Evolutionary conservation across 1,140 invertebrate species (phyloP).

Genomic region (Leptoteleia sp.): DNA sequence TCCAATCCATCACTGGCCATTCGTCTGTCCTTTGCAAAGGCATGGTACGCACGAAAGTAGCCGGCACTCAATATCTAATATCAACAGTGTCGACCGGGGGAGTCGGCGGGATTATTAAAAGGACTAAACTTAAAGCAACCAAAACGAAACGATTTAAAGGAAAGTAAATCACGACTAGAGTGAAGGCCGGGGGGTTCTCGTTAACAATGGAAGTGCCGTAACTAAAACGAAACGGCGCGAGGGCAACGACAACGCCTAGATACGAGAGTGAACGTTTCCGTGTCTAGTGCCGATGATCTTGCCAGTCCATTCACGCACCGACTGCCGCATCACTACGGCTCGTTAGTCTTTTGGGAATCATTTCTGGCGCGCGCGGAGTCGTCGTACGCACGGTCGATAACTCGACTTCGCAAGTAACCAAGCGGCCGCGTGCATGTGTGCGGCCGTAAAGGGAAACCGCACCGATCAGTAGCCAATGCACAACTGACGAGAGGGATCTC

Average conservation of each 20-base stretch:
- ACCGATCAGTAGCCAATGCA: slow-evolving; percentile 75
- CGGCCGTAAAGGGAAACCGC: slow-evolving; percentile 49
- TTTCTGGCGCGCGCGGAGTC: slow-evolving; percentile 62
- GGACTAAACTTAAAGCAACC: too few relatives aligned
- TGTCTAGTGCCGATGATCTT: slow-evolving; percentile 46
- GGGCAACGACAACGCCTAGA: slow-evolving; percentile 57
- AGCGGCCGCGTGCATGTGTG: slow-evolving; percentile 47
- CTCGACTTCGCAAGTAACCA: slow-evolving; percentile 55
- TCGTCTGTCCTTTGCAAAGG: slow-evolving; percentile 24
- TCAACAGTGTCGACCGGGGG: slow-evolving; percentile 3
- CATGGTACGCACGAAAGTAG: slow-evolving; percentile 49
- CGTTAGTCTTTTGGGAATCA: slow-evolving; percentile 63
- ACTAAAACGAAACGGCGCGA: slow-evolving; percentile 1
- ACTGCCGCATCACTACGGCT: slow-evolving; percentile 54
- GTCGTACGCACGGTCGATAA: slow-evolving; percentile 63
- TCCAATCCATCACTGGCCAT: slow-evolving; percentile 58
- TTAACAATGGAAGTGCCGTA: slow-evolving; percentile 7
- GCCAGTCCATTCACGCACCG: slow-evolving; percentile 56
- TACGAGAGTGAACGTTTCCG: slow-evolving; percentile 24
- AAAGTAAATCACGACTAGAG: neutral
- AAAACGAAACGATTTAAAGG: neutral
- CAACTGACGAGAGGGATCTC: slow-evolving; percentile 77
- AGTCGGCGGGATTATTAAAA: too few relatives aligned
- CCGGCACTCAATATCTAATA: slow-evolving; percentile 36
- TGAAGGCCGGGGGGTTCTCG: neutral